Conservation (phyloP, 2,113 vertebrate species). For the Heteronetta atricapilla region DNA sequence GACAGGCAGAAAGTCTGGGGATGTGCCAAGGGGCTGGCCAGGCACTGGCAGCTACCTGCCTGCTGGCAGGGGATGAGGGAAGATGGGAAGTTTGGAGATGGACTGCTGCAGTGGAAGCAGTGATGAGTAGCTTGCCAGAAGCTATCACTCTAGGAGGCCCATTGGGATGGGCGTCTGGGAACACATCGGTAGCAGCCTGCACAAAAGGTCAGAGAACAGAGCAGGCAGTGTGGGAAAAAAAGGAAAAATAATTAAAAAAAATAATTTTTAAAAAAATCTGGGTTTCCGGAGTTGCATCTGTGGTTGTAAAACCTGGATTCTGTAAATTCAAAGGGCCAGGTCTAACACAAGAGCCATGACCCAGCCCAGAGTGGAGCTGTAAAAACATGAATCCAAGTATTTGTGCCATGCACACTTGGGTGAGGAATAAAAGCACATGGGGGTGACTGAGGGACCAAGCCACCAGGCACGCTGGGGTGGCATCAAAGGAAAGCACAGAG, state of each 20-base stretch:
- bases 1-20: not conserved
- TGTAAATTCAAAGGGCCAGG: not conserved
- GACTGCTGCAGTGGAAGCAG: not conserved
- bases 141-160: not conserved
- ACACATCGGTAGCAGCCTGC: not conserved
- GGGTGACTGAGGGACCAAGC: not conserved
- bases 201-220: not conserved
- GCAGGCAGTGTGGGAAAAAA: not conserved
- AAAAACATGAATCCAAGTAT: not conserved
- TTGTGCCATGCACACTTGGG: not conserved
- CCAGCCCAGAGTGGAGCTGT: not conserved
- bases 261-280: not conserved
- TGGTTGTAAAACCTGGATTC: not conserved
- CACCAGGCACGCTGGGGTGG: not conserved
- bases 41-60: not conserved
- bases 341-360: not conserved
- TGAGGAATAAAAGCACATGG: not conserved
- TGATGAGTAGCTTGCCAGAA: not conserved
- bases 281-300: not conserved
- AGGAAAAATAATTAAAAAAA: no score
- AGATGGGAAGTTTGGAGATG: not conserved
- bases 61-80: not conserved
- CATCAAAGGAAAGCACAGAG: not conserved
- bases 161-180: not conserved
- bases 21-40: not conserved